These are phyloP conservation scores for Hystrix brachyura DNA, from an alignment of 2,113 vertebrate genomes.

Conservation along the genomic window DNA sequence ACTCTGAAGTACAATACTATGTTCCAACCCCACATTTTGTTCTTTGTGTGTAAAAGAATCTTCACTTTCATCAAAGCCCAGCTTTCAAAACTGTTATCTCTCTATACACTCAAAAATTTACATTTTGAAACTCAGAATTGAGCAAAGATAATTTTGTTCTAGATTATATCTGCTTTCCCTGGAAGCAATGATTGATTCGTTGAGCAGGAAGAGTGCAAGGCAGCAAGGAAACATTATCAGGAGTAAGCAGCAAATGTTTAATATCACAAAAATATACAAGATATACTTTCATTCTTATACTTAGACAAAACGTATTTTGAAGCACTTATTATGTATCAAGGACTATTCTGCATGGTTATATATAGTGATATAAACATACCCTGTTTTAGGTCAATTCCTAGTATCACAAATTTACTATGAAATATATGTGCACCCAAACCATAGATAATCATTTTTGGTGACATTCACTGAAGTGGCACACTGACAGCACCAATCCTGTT, in stretches of 20 bases:
- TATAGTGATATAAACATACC: background rate
- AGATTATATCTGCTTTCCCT: background rate
- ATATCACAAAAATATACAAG: slow-evolving; percentile 8
- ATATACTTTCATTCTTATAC: background rate
- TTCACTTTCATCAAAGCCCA: slow-evolving; percentile 10
- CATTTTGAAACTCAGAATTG: slow-evolving; percentile 38
- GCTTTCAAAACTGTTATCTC: slow-evolving; percentile 45
- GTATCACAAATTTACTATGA: slow-evolving; percentile 39
- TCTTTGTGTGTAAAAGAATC: slow-evolving; percentile 26
- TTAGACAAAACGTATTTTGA: slow-evolving; percentile 52
- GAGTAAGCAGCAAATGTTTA: background rate
- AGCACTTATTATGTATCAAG: background rate
- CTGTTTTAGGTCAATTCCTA: background rate
- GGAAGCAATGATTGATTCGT: slow-evolving; percentile 49
- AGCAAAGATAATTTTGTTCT: background rate
- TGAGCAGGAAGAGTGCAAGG: background rate
- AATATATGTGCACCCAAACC: slow-evolving; percentile 39
- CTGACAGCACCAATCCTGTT: background rate
- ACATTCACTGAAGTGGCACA: background rate
- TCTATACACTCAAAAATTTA: background rate
- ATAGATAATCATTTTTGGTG: background rate
- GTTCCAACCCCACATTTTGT: slow-evolving; percentile 28
- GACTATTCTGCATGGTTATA: background rate
- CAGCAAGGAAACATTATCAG: slow-evolving; percentile 34
- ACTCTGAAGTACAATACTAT: background rate